Base-by-base conservation (phyloP, 1,140 invertebrate genomes). In the Metopolophium dirhodum region DNA sequence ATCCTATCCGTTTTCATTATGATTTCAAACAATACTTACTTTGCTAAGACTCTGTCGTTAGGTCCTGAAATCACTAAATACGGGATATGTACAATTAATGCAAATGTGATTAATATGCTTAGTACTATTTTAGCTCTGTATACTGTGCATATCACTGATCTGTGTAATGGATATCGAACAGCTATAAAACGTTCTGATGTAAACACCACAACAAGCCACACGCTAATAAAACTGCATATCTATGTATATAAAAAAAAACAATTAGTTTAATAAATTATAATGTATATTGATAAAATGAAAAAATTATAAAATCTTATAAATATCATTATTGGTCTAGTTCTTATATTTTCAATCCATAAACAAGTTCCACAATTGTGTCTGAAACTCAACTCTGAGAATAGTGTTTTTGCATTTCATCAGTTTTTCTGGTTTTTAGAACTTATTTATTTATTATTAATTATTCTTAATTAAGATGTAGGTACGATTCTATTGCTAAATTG, bases 121-220 rank as follows among this genome's bases (percentile, higher is more conserved):
- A 98, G 96, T 0, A 97, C 96, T 2, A 95, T 95, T 94, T 96
- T 97, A 0, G 98, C 98, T 23, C 97, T 95, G 1, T 96, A 95
- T 0, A 98, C 97, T 0, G 98, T 98, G 95, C 98, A 98, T 95
- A 98, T 96, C 8, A 96, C 96, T 61, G 97, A 97, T 4, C 98
- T 95, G 83, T 96, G 96, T 82, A 98, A 95, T 0, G 98, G 98
- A 95, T 98, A 97, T 85, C 97, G 96, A 3, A 98, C 95, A 0
- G 98, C 98, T 14, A 98, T 96, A 95, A 98, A 98, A 41, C 98
- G 95, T 95, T 99, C 98, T 0, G 98, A 96, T 0, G 98, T 98
- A 95, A 98, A 98, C 7, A 97, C 97, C 9, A 98, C 97, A 2
- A 98, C 97, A 91, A 98, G 96, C 97, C 97, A 98, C 0, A 97